phyloP scores from a whole-genome alignment of 1,140 invertebrate genomes.

The Bemisia tabaci region DNA sequence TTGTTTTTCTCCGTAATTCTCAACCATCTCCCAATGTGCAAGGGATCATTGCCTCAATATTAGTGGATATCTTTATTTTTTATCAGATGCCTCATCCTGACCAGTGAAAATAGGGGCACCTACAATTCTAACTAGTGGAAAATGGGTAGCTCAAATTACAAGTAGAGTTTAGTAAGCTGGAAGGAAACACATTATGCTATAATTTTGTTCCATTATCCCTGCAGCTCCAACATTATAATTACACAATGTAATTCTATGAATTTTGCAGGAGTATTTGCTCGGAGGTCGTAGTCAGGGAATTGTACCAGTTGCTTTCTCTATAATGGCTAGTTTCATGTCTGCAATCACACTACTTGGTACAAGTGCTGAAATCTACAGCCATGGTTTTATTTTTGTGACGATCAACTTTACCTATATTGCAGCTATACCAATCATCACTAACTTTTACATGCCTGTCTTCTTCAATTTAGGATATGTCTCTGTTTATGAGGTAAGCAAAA shows the following conservation, averaged over 20 bases:
- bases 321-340: constrained; percentile 92
- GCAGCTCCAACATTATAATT: not conserved
- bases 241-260: not conserved
- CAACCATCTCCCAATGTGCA: no score
- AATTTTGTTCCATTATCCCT: constrained; percentile 1
- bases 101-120: no score
- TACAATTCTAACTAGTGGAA: no score
- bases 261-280: constrained; percentile 60
- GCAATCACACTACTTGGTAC: constrained; percentile 83
- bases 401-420: constrained; percentile 72
- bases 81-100: no score
- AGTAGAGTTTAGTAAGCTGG: no score
- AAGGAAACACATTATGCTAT: no score
- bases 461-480: constrained; percentile 62
- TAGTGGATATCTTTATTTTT: no score
- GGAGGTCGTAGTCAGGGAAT: constrained; percentile 64
- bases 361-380: constrained; percentile 69
- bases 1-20: no score
- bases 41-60: no score
- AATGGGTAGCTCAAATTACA: no score
- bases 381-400: constrained; percentile 67
- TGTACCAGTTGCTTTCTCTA: constrained; percentile 65
- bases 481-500: constrained; percentile 56
- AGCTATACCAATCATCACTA: constrained; percentile 62
- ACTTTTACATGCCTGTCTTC: constrained; percentile 77